Base-by-base conservation (phyloP, 2,113 vertebrate genomes). In the Gadus macrocephalus region DNA sequence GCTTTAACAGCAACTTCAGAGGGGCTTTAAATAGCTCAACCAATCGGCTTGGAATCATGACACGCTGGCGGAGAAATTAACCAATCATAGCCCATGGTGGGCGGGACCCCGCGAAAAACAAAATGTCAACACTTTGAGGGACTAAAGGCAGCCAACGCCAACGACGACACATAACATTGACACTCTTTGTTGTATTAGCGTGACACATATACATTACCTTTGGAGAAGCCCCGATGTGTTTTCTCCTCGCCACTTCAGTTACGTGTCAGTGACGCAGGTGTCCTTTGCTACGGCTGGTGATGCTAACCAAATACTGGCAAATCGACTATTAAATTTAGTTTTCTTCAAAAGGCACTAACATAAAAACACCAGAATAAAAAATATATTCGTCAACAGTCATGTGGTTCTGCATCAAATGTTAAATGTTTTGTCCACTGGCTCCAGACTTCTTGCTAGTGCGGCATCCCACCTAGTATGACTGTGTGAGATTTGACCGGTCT, bases 51-150 rank as follows among this genome's bases (percentile, higher is more conserved):
- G 55, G 15, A 58, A 14, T 58, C 2, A 49, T 12, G 9, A 1
- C 0, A 11, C 16, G 62, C 14, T 59, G 68, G 77, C 22, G 53
- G 63, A 8, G 0, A 1, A 2, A 1, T 0, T 0, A 22, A 60
- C 85, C 85, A 86, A 87, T 88, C 0, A 67, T 0, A 22, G 0
- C 0, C 3, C 1, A 0, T 12, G 9, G 6, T 20, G 70, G 85
- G 80, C 68, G 71, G 74, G 6, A 27, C 31, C 79, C 81, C 82
- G 85, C 82, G 78, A 87, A 85, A 86, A 72, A 66, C 27, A 53
- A 85, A 86, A 8, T 1, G 11, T 25, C 4, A 15, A 0, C 14
- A 8, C 1, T 3, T 58, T 14, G 16, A 58, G 15, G 55, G n/a
- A 58, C 55, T n/a, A n/a, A 58, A 17, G 15, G 7, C 55, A 17